Evolutionary conservation across 2,797 vertebrate species (phyloP), one percentile per base, ranked within the genome.

Genomic region (Pantherophis vulpinus): DNA sequence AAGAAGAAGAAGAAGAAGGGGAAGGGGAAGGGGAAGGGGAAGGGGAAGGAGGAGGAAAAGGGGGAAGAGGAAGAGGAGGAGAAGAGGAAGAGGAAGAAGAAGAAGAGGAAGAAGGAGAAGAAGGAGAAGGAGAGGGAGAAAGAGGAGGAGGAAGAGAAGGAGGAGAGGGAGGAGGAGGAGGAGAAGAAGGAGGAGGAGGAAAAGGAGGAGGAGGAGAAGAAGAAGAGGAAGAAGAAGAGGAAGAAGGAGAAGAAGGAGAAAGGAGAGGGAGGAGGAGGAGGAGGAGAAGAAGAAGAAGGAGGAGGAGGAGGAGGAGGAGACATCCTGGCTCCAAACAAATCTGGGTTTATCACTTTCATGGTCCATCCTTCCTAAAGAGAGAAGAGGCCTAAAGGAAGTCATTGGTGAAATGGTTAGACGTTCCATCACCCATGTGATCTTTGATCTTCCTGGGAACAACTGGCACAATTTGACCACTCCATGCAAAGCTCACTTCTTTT

Each of bases 1-100:
- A 0, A 6, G 5, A 1, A 59, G 0, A 9, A 0, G 51, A 0
- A 55, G 54, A 3, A 13, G 54, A 0, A 13, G 16, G 2, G 18
- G 18, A 2, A 4, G 13, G 0, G 7, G 5, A 7, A 2, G 58
- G 1, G 7, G 18, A 0, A 5, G 58, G 6, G 12, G 14, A 1
- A 20, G 18, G 6, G 7, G 18, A 2, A 59, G 20, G 6, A 60
- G 59, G 1, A 9, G 27, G 4, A 63, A 0, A 12, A 11, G 12
- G 27, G 13, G 1, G 0, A 29, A 1, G 4, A 63, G 7, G 2
- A 59, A 6, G 6, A 23, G 55, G 0, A 14, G 3, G 3, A 56
- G 55, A 0, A 14, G 2, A 0, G 13, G 55, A 0, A 13, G 54
- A 14, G 55, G 2, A 56, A 12, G 0, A 0, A 11, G 5, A 7